These are phyloP conservation scores for Lateolabrax maculatus DNA, from an alignment of 2,797 vertebrate species.

Conservation along the genomic window DNA sequence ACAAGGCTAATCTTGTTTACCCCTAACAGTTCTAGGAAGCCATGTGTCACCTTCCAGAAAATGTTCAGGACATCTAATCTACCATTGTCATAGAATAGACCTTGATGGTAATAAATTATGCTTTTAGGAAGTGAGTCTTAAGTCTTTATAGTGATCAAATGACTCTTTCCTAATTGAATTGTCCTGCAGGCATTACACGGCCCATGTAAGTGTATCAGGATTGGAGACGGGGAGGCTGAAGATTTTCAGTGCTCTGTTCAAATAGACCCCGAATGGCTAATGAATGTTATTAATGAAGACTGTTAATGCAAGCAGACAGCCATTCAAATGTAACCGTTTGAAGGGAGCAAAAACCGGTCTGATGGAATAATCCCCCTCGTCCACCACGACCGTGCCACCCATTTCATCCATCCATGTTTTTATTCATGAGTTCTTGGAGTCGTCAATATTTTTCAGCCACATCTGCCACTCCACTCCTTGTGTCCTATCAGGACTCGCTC, in stretches of 20 bases:
- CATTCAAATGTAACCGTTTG: conserved; percentile 65
- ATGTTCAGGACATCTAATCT: conserved; percentile 63
- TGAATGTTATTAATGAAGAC: conserved; percentile 80
- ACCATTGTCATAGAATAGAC: conserved; percentile 67
- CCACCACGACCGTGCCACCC: conserved; percentile 55
- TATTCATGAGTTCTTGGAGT: conserved; percentile 66
- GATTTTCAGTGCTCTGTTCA: conserved; percentile 53
- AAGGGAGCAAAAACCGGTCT: conserved; percentile 49
- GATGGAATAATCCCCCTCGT: conserved; percentile 50
- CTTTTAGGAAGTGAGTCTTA: conserved; percentile 71
- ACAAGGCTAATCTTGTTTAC: conserved; percentile 68
- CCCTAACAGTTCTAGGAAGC: conserved; percentile 56
- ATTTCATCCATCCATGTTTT: conserved; percentile 60
- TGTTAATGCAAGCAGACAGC: conserved; percentile 71
- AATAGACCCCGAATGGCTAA: conserved; percentile 74
- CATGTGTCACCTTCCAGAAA: conserved; percentile 76
- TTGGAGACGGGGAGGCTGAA: conserved; percentile 54
- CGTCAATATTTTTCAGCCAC: conserved; percentile 63
- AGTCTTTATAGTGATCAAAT: conserved; percentile 81
- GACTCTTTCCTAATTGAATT: conserved; percentile 83
- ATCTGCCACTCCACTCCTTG: conserved; percentile 54
- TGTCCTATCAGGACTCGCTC: conserved; percentile 52
- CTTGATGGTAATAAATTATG: conserved; percentile 81
- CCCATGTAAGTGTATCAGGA: conserved; percentile 71
- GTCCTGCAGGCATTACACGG: conserved; percentile 73